Conservation (phyloP, 1,140 invertebrate species). For the Zaprionus lachaisei region DNA sequence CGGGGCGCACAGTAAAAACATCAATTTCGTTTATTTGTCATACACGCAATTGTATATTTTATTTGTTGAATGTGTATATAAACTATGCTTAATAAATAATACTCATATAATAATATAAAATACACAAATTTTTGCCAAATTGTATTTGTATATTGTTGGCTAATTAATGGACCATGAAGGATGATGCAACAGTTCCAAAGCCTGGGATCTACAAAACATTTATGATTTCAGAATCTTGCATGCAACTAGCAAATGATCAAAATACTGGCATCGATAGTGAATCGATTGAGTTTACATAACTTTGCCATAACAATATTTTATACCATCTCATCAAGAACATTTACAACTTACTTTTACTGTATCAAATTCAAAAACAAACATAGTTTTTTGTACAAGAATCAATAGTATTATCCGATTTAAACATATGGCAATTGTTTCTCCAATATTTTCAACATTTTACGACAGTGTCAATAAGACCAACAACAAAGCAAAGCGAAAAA, state of each 20-base stretch:
- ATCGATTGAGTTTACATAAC: not conserved
- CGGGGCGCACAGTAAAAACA: conserved; percentile 4
- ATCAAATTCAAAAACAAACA: not conserved
- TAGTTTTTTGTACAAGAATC: not conserved
- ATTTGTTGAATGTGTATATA: conserved; percentile 37
- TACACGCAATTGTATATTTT: conserved; percentile 45
- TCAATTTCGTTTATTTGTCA: conserved; percentile 26
- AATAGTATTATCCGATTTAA: not conserved
- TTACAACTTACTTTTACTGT: not conserved
- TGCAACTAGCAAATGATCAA: not conserved
- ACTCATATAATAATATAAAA: conserved; percentile 25
- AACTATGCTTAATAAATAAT: conserved; percentile 38
- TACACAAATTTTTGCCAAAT: conserved; percentile 8
- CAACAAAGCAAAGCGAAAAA: not conserved
- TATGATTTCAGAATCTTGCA: not conserved
- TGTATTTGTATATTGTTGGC: not conserved
- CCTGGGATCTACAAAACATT: not conserved
- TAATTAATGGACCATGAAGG: not conserved
- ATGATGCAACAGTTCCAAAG: not conserved
- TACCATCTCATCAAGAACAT: not conserved
- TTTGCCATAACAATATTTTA: not conserved
- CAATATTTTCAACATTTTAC: not conserved
- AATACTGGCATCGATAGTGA: not conserved
- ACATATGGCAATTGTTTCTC: not conserved
- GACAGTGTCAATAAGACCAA: not conserved